Conservation (phyloP, 2,113 vertebrate species). For the Periophthalmodon schlosseri region DNA sequence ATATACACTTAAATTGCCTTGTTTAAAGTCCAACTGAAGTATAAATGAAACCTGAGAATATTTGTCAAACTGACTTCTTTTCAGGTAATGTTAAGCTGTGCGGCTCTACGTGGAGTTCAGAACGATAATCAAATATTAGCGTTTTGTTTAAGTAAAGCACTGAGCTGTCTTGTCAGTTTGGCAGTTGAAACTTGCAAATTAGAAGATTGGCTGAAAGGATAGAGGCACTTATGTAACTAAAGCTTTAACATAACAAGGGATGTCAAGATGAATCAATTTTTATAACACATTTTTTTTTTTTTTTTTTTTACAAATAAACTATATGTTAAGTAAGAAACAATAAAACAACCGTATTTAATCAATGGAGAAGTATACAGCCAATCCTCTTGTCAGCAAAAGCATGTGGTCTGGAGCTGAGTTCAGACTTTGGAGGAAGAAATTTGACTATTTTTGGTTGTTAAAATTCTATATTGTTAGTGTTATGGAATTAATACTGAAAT, state of each 20-base stretch:
- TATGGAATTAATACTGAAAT: too few species aligned
- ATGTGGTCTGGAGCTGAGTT: too few species aligned
- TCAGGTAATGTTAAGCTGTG: background rate
- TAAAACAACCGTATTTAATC: too few species aligned
- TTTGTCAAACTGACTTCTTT: background rate
- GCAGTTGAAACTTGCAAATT: slow-evolving; percentile 8
- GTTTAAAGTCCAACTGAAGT: background rate
- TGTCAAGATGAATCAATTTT: too few species aligned
- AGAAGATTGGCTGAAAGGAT: background rate
- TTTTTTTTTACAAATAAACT: too few species aligned
- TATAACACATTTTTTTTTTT: too few species aligned
- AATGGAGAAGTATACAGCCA: too few species aligned
- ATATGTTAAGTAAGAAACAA: too few species aligned
- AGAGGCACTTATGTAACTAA: background rate
- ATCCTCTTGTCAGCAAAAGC: too few species aligned
- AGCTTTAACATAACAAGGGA: background rate
- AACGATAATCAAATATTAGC: background rate
- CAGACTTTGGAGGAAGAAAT: too few species aligned
- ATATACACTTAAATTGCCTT: background rate
- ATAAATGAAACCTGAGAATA: background rate
- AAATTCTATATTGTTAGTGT: too few species aligned
- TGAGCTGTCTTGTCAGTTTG: background rate
- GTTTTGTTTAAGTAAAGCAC: background rate
- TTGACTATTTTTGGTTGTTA: too few species aligned
- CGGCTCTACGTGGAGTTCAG: background rate